A percentile compares a stretch with the other conserved stretches of the same genome.
Evolutionary conservation across 2,888 invertebrate species (phyloP).

Genomic region (Cenopis cana): DNA sequence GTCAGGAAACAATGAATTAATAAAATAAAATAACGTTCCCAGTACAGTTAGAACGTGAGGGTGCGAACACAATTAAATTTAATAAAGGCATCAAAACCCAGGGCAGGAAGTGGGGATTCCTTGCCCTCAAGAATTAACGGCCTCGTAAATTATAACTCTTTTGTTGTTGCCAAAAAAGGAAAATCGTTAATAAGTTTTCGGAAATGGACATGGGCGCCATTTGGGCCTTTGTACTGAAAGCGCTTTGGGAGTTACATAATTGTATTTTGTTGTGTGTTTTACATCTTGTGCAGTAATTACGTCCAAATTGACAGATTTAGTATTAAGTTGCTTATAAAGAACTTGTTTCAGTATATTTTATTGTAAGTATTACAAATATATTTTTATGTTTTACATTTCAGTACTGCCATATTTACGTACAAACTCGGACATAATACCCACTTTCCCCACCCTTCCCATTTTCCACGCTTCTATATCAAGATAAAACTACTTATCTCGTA

Average conservation of each 20-base stretch:
- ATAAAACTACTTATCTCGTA: no score
- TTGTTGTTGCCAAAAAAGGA: constrained; percentile 42
- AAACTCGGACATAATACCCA: no score
- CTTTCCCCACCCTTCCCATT: no score
- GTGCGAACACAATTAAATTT: constrained; percentile 43
- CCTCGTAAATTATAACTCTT: constrained; percentile 43
- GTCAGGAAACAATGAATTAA: constrained; percentile 23
- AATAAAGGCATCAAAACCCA: constrained; percentile 39
- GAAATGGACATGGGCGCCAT: constrained; percentile 31
- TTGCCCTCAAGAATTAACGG: constrained; percentile 40
- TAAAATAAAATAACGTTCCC: constrained; percentile 25
- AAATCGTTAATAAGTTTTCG: constrained; percentile 38
- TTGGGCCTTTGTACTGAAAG: background rate
- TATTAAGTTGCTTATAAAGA: no score
- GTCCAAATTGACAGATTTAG: no score
- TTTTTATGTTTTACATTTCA: no score
- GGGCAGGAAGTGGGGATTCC: constrained; percentile 28
- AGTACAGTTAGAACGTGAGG: constrained; percentile 34
- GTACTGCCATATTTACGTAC: no score
- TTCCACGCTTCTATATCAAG: no score
- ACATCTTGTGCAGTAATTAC: no score
- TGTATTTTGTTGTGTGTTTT: background rate
- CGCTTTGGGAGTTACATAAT: background rate
- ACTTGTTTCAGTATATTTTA: no score
- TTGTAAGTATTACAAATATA: no score